A percentile compares a stretch with the other conserved stretches of the same genome.
Conservation (phyloP, 2,113 vertebrate species). For the Noctilio leporinus region DNA sequence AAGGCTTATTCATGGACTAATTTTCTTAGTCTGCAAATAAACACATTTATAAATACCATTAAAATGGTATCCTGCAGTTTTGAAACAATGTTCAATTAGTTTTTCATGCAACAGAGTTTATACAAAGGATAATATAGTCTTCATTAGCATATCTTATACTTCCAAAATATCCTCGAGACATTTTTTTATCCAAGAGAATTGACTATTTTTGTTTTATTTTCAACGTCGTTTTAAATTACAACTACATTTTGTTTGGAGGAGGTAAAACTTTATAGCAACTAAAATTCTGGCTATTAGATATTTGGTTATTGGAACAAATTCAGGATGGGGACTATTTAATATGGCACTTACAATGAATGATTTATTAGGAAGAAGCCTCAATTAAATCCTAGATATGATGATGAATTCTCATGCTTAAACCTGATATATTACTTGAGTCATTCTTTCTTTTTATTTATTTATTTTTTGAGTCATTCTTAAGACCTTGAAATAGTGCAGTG, state of each 20-base stretch:
- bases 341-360: background rate
- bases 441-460: too few species aligned
- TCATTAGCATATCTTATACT: background rate
- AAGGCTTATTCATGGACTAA: background rate
- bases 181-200: slow-evolving; percentile 4
- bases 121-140: slow-evolving; percentile 22
- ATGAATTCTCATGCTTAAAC: background rate
- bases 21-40: slow-evolving; percentile 42
- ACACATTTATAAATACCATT: slow-evolving; percentile 5
- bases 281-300: background rate
- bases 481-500: background rate
- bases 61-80: slow-evolving; percentile 18
- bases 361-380: background rate
- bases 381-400: background rate
- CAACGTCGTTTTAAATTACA: background rate
- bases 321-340: background rate
- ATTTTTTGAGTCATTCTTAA: background rate
- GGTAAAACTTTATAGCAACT: background rate
- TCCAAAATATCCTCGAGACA: background rate
- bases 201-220: background rate
- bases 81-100: slow-evolving; percentile 30
- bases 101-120: slow-evolving; percentile 41
- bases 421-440: background rate
- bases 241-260: background rate
- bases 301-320: background rate